These are phyloP conservation scores for Caenorhabditis imperialis DNA, from an alignment of 2,888 invertebrate species.

Conservation along the genomic window DNA sequence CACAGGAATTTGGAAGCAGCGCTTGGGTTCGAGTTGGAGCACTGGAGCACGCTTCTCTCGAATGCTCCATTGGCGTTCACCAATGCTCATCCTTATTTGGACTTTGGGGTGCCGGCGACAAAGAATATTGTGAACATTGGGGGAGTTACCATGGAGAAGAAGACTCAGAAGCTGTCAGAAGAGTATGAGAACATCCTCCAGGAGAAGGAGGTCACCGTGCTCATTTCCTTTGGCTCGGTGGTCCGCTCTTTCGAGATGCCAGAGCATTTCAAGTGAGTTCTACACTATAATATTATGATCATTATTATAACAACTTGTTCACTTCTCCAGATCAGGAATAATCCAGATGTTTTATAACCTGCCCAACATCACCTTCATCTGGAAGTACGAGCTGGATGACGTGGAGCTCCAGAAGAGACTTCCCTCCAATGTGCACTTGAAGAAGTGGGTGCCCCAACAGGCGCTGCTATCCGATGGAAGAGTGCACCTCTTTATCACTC, in stretches of 20 bases:
- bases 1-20: background rate
- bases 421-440: conserved; percentile 23
- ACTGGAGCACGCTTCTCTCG: background rate
- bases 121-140: conserved; percentile 4
- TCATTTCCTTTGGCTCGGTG: conserved; percentile 48
- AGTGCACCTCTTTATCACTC: conserved; percentile 20
- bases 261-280: conserved; percentile 19
- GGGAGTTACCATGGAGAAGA: conserved; percentile 21
- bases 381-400: conserved; percentile 24
- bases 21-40: background rate
- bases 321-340: conserved; percentile 8
- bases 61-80: conserved; percentile 8
- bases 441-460: conserved; percentile 33
- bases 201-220: conserved; percentile 14
- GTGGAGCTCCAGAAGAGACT: background rate
- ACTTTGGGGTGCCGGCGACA: conserved; percentile 14
- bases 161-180: conserved; percentile 1
- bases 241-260: conserved; percentile 44
- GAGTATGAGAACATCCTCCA: conserved; percentile 37
- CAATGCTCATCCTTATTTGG: conserved; percentile 16
- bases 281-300: no score
- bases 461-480: conserved; percentile 13
- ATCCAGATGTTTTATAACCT: conserved; percentile 22
- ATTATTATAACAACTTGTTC: no score
- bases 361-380: conserved; percentile 29